Base-by-base conservation (phyloP, 1,140 invertebrate genomes). In the Temnothorax curvispinosus region DNA sequence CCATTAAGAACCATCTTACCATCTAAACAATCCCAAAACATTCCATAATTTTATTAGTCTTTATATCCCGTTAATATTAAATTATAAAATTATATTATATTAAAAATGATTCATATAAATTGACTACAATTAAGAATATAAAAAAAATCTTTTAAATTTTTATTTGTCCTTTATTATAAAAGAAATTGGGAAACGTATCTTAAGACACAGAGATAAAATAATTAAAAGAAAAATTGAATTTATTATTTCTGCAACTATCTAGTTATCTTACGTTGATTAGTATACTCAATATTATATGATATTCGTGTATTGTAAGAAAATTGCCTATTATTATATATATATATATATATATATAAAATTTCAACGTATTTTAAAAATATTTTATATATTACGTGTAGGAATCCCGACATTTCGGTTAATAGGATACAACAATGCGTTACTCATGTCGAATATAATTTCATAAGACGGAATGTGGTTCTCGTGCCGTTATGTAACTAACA, bases 401-500 rank as follows among this genome's bases (percentile, higher is more conserved):
- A 69, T 69, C 32, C 9, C 32, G 35, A 44, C 6, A 54, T 80
- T 13, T 67, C 5, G 8, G 32, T 56, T 81, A 54, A 81, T 38
- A 41, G 3, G 13, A 38, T 32, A n/a, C 41, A 72, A 47, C 35
- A 74, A 60, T 21, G 9, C 47, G 50, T 58, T 50, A 21, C 0
- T 3, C 54, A 21, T 41, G 52, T 60, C 32, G 54, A 50, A 18
- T 44, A 38, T 44, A 44, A 74, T 75, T 84, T 75, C n/a, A 41
- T 47, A 58, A 47, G 21, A 47, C 69, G 5, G 52, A 58, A 44
- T 60, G 15, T 71, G 35, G 15, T 13, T 41, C 44, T 60, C 69
- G 32, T 11, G 41, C 2, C 21, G 8, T 75, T 84, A 60, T 56
- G 32, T 35, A 84, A 84, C 15, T 27, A 75, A 47, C 41, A 60